Base-by-base conservation (phyloP, 2,888 invertebrate genomes). In the Hanleya hanleyi region DNA sequence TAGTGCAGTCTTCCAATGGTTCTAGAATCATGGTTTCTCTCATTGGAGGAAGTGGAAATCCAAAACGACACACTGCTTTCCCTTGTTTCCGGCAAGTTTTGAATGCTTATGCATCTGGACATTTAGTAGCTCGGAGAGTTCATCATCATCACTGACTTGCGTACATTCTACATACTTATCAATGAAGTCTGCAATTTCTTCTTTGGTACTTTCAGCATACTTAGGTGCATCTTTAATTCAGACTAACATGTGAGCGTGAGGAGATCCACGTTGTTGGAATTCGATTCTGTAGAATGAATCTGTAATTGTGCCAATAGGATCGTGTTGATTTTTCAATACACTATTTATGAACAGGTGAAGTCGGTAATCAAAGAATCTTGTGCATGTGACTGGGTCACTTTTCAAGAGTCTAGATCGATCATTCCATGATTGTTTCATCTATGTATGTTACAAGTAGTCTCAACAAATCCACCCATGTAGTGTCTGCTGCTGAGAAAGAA, bases 1-100 rank as follows among this genome's bases (percentile, higher is more conserved):
- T n/a, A n/a, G n/a, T n/a, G n/a, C n/a, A n/a, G n/a, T n/a, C n/a
- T n/a, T n/a, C n/a, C n/a, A n/a, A n/a, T n/a, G n/a, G 73, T 12
- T 69, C 61, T 7, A 69, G 5, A 18, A 73, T 73, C 36, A 64
- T 18, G n/a, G 73, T 73, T 64, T 69, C 36, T n/a, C 37, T 37
- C 38, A 67, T 26, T 22, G 68, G 69, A 18, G 69, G 64, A 33
- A 47, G 38, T 57, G 73, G 73, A 51, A 73, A 70, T 36, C 50
- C 49, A 50, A 69, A 73, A 22, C 68, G 69, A 50, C 69, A 57
- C n/a, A n/a, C n/a, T 9, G n/a, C 12, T 15, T 9, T 57, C 7
- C 22, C 32, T 29, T 67, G 12, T 50, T 51, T 66, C 37, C 26
- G 26, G 41, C 68, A 68, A 4, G 68, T 33, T 22, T 29, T 47